These are phyloP conservation scores for Nesoenas mayeri DNA, from an alignment of 2,113 vertebrate species.

Conservation along the genomic window DNA sequence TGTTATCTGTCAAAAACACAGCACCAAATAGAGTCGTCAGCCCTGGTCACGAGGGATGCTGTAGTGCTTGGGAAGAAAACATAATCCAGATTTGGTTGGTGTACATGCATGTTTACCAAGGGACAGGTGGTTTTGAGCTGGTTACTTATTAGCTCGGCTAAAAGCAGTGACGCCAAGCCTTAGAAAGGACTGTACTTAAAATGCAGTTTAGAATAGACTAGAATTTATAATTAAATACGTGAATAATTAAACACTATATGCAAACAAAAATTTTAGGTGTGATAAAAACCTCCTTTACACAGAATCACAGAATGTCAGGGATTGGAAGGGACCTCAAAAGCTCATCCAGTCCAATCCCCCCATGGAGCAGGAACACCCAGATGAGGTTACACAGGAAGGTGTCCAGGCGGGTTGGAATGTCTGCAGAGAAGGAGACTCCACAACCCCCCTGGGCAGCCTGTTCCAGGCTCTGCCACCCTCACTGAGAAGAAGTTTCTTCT, in stretches of 20 bases:
- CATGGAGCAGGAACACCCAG: too few relatives aligned
- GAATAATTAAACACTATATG: not conserved
- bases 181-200: not conserved
- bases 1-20: not conserved
- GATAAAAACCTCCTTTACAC: not conserved
- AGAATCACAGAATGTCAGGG: too few relatives aligned
- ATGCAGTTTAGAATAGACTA: not conserved
- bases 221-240: not conserved
- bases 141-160: not conserved
- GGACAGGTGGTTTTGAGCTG: not conserved
- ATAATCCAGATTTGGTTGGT: not conserved
- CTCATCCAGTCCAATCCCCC: too few relatives aligned
- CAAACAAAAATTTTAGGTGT: not conserved
- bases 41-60: not conserved
- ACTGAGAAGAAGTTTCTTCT: too few relatives aligned
- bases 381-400: too few relatives aligned
- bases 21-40: not conserved
- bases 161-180: not conserved
- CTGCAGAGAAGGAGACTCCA: too few relatives aligned
- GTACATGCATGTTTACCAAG: not conserved
- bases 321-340: too few relatives aligned
- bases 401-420: too few relatives aligned
- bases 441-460: too few relatives aligned
- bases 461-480: too few relatives aligned
- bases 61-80: not conserved